Evolutionary conservation across 2,797 vertebrate species (phyloP).

Genomic region (Helostoma temminkii): DNA sequence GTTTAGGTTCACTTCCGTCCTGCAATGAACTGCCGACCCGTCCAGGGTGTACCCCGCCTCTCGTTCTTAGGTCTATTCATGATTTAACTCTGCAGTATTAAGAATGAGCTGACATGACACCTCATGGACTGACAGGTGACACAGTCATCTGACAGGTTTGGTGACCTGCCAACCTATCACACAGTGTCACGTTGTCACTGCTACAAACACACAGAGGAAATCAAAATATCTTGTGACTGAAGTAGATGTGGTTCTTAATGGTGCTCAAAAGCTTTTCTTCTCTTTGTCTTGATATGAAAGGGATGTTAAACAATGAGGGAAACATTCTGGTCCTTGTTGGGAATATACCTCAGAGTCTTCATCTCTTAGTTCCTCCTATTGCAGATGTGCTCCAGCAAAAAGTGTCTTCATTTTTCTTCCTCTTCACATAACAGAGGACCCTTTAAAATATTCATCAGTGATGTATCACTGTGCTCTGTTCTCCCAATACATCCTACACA

Average conservation of each 20-base stretch:
- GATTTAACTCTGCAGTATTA: too few relatives aligned
- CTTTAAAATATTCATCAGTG: constrained; percentile 70
- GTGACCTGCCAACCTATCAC: background rate
- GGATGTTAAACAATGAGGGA: constrained; percentile 8
- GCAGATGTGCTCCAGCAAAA: constrained; percentile 10
- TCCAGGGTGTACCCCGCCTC: too few relatives aligned
- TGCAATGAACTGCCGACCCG: too few relatives aligned
- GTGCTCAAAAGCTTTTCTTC: background rate
- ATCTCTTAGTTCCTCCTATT: constrained; percentile 37
- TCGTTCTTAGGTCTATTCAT: too few relatives aligned
- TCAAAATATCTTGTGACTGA: constrained; percentile 2
- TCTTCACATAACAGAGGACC: constrained; percentile 44
- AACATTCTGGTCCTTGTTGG: constrained; percentile 9
- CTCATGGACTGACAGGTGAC: background rate
- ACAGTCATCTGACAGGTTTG: background rate
- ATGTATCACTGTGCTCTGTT: constrained; percentile 59
- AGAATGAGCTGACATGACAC: too few relatives aligned
- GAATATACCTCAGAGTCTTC: constrained; percentile 31
- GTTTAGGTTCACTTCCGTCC: too few relatives aligned
- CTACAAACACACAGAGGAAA: background rate
- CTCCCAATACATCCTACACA: constrained; percentile 66
- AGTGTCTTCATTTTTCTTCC: constrained; percentile 49
- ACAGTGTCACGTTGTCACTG: background rate
- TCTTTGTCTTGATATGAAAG: constrained; percentile 1
- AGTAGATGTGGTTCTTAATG: background rate